These are phyloP conservation scores for Nasua narica DNA, from an alignment of 2,797 vertebrate genomes.

Conservation along the genomic window DNA sequence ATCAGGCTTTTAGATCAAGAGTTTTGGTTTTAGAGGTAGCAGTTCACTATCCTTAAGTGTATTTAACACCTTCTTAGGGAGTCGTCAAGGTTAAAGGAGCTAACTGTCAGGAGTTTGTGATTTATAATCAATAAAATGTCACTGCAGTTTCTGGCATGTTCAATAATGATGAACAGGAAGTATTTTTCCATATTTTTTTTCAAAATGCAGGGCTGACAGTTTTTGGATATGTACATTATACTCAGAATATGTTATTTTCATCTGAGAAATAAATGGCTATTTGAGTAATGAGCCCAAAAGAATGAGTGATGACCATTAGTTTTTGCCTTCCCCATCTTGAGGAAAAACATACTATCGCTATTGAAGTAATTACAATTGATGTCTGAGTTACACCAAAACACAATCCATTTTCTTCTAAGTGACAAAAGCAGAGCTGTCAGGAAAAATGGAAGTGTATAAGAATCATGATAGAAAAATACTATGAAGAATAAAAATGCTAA, in stretches of 20 bases:
- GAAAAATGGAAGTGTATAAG: not conserved
- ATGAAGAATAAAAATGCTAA: not conserved
- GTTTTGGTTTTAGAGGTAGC: not conserved
- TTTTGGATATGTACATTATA: not conserved
- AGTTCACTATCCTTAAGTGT: not conserved
- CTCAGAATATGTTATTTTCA: not conserved
- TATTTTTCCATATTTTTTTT: not conserved
- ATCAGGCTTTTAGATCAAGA: not conserved
- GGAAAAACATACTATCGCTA: not conserved
- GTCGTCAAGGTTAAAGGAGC: not conserved
- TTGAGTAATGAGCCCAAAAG: not conserved
- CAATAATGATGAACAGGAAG: not conserved
- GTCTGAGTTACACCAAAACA: not conserved
- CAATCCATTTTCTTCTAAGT: not conserved
- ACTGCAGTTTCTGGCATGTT: not conserved
- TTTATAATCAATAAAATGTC: not conserved
- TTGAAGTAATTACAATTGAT: constrained; percentile 1
- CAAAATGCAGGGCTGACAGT: not conserved
- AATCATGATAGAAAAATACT: not conserved
- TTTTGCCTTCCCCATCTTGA: not conserved
- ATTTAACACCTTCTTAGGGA: not conserved
- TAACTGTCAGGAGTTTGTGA: not conserved
- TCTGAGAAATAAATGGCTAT: constrained; percentile 10
- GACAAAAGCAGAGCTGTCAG: not conserved
- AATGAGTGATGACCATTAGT: not conserved